phyloP scores from a whole-genome alignment of 2,113 vertebrate genomes.

The Aptenodytes forsteri region DNA sequence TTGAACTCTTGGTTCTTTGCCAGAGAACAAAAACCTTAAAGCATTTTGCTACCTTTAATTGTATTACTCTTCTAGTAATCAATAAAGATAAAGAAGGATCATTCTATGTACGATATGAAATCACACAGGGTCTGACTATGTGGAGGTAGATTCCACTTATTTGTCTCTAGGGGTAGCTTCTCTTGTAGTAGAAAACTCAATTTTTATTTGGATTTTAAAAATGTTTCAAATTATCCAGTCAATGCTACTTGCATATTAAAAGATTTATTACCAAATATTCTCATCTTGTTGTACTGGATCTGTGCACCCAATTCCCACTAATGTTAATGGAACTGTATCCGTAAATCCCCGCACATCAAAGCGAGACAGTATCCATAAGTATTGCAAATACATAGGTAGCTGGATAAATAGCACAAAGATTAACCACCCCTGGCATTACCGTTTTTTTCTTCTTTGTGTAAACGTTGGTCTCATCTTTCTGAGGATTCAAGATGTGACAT shows the following conservation, averaged over 20 bases:
- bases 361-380: not conserved
- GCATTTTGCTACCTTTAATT: constrained; percentile 51
- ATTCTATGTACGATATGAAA: constrained; percentile 30
- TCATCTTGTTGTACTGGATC: constrained; percentile 43
- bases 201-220: constrained; percentile 75
- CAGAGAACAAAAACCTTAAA: constrained; percentile 21
- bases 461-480: not conserved
- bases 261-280: constrained; percentile 56
- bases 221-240: constrained; percentile 67
- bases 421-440: not conserved
- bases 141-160: constrained; percentile 42
- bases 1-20: not conserved
- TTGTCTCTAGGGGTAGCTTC: constrained; percentile 46
- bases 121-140: constrained; percentile 5
- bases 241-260: constrained; percentile 64
- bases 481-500: not conserved
- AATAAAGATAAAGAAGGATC: constrained; percentile 59
- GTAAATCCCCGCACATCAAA: constrained; percentile 11
- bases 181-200: constrained; percentile 62
- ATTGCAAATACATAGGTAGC: constrained; percentile 4
- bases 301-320: not conserved
- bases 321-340: not conserved
- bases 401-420: constrained; percentile 20
- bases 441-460: not conserved
- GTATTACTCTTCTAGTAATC: constrained; percentile 53